These are phyloP conservation scores for Celastrina argiolus DNA, from an alignment of 2,888 invertebrate species.

Conservation along the genomic window DNA sequence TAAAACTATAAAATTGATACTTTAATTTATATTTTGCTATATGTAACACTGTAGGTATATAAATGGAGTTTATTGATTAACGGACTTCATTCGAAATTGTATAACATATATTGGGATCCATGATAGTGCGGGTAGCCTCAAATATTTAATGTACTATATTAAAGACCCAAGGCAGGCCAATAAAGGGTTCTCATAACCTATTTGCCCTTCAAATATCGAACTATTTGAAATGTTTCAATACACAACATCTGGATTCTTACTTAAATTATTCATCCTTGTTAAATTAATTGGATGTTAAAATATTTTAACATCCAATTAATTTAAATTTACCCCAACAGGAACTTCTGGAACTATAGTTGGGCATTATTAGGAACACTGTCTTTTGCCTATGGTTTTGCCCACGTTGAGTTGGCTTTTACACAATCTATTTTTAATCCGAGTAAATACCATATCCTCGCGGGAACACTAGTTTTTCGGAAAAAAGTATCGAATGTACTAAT, in stretches of 20 bases:
- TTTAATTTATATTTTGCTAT: too few species aligned
- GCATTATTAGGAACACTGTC: too few species aligned
- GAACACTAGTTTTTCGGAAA: too few species aligned
- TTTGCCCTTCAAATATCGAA: conserved; percentile 13
- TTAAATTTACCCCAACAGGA: too few species aligned
- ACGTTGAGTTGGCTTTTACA: too few species aligned
- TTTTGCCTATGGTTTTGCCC: too few species aligned
- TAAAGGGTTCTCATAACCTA: conserved; percentile 12
- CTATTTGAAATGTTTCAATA: conserved; percentile 10
- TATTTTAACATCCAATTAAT: background rate
- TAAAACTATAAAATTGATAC: too few species aligned
- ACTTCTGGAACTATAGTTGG: too few species aligned
- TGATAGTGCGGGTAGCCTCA: conserved; percentile 8
- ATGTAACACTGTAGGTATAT: background rate
- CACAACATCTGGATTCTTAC: background rate
- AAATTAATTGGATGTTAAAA: conserved; percentile 10
- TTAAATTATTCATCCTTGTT: background rate
- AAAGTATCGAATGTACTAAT: too few species aligned
- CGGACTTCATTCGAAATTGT: background rate
- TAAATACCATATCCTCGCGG: too few species aligned
- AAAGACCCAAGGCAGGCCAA: conserved; percentile 11
- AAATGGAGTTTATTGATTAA: background rate
- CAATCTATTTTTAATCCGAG: too few species aligned
- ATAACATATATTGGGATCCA: conserved; percentile 1
- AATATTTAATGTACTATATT: conserved; percentile 15